Conservation (phyloP, 2,113 vertebrate genomes). For the Malurus melanocephalus region DNA sequence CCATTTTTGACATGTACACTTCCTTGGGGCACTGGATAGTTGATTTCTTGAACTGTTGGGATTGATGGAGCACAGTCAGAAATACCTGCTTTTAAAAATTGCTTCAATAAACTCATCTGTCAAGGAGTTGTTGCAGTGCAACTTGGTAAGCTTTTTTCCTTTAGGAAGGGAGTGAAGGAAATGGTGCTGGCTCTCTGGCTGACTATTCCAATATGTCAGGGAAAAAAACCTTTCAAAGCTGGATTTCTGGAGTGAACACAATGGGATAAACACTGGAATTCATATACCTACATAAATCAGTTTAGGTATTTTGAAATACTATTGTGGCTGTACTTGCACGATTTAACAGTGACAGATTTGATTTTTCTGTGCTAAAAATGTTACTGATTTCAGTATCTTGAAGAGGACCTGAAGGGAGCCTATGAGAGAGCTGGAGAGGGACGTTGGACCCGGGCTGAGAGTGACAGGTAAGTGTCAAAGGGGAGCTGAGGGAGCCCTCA, state of each 20-base stretch:
- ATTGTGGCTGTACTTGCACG: not conserved
- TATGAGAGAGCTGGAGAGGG: not conserved
- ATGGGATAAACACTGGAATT: not conserved
- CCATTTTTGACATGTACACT: not conserved
- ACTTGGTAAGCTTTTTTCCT: not conserved
- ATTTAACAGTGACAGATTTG: not conserved
- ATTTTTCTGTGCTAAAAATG: not conserved
- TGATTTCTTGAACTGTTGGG: constrained; percentile 23
- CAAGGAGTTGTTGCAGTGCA: not conserved
- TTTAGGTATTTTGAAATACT: not conserved
- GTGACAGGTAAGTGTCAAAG: not conserved
- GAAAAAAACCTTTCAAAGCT: not conserved
- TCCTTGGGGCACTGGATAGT: constrained; percentile 10
- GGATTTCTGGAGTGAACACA: not conserved
- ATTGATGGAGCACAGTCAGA: not conserved
- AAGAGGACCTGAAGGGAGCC: not conserved
- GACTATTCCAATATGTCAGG: not conserved
- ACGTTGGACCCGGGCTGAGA: fast-evolving
- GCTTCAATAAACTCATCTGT: constrained; percentile 23
- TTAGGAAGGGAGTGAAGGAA: not conserved
- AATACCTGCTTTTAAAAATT: constrained; percentile 23
- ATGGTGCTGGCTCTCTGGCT: not conserved
- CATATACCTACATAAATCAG: not conserved
- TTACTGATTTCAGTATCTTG: not conserved
- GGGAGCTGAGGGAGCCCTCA: not conserved